phyloP scores from a whole-genome alignment of 1,140 invertebrate species.

The Oreohelix idahoensis region DNA sequence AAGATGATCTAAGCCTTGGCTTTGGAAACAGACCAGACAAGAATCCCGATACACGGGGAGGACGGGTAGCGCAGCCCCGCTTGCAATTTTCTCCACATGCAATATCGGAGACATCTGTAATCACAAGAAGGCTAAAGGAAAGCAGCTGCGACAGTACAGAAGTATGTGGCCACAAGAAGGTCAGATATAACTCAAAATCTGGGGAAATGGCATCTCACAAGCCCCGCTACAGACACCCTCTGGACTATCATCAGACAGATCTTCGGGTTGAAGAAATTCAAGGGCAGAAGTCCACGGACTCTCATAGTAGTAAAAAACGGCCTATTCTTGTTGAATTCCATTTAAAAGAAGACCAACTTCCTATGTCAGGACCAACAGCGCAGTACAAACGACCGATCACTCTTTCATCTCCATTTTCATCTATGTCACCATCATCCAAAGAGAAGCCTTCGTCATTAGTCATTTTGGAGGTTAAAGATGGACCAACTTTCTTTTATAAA shows the following conservation, averaged over 20 bases:
- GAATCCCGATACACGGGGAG: neutral
- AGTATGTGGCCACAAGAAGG: neutral
- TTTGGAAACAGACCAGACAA: neutral
- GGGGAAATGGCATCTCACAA: neutral
- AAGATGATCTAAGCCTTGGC: neutral
- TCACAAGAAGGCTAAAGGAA: neutral
- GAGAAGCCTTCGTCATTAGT: conserved; percentile 11
- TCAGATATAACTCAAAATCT: neutral
- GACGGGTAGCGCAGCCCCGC: neutral
- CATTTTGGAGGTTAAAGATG: conserved; percentile 30
- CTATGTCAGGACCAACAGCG: neutral
- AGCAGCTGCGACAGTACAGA: neutral
- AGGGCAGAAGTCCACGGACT: neutral
- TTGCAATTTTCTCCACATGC: neutral
- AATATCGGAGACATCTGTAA: neutral
- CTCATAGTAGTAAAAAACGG: neutral
- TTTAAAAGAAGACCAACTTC: conserved; percentile 15
- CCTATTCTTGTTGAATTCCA: conserved; percentile 1
- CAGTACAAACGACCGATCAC: neutral
- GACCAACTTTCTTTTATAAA: conserved; percentile 25
- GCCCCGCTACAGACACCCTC: neutral
- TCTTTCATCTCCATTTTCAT: neutral
- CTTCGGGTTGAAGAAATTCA: neutral
- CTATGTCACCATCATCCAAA: neutral
- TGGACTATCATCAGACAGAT: neutral